Evolutionary conservation across 1,140 invertebrate genomes (phyloP).

Genomic region (Lethrus apterus): DNA sequence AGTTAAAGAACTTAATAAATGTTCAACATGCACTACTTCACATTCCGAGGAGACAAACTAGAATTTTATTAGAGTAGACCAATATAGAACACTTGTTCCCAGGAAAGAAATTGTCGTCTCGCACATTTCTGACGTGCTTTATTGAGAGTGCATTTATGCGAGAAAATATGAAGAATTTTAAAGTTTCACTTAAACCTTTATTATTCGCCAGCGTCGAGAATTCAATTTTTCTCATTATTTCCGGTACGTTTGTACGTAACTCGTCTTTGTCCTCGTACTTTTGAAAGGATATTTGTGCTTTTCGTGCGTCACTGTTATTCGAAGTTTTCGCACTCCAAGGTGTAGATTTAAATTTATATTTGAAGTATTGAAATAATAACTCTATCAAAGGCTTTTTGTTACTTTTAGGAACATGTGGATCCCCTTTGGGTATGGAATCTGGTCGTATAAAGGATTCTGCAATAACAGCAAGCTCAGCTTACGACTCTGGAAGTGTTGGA

Average conservation of each 20-base stretch:
- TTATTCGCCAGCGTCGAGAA: too few species aligned
- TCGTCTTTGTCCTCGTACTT: neutral
- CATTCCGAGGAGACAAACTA: slow-evolving; percentile 10
- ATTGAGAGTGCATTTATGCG: too few species aligned
- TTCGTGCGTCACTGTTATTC: neutral
- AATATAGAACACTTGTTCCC: slow-evolving; percentile 10
- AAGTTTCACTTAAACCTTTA: neutral
- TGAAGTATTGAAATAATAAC: neutral
- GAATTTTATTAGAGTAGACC: slow-evolving; percentile 9
- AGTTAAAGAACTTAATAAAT: slow-evolving; percentile 17
- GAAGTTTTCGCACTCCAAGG: neutral
- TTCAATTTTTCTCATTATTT: slow-evolving; percentile 5
- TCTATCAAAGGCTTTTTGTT: slow-evolving; percentile 13
- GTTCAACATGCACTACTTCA: slow-evolving; percentile 13
- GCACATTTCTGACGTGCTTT: slow-evolving; percentile 6
- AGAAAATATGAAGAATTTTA: too few species aligned
- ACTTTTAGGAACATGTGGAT: slow-evolving; percentile 52
- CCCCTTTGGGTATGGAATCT: slow-evolving; percentile 66
- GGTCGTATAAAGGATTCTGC: slow-evolving; percentile 60
- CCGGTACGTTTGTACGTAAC: neutral
- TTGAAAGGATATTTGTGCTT: neutral
- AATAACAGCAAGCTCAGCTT: slow-evolving; percentile 66
- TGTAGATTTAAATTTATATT: too few species aligned
- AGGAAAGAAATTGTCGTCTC: neutral
- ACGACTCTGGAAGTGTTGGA: slow-evolving; percentile 64